Evolutionary conservation across 1,140 invertebrate genomes (phyloP).

Genomic region (Lordiphosa mommai): DNA sequence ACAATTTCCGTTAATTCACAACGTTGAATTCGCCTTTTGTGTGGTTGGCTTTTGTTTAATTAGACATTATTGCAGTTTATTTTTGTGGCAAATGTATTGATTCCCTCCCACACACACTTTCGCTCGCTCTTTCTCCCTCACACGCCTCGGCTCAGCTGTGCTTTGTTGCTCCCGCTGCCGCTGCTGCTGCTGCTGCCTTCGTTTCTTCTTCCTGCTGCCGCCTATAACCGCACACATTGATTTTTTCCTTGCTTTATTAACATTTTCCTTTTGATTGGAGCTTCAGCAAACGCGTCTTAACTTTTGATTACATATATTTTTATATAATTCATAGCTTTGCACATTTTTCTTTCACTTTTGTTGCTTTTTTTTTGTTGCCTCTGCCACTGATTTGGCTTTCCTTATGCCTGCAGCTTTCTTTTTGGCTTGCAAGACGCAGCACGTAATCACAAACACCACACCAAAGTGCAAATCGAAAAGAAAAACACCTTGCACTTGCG

Average conservation of each 20-base stretch:
- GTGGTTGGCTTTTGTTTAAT: slow-evolving; percentile 24
- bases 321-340: slow-evolving; percentile 30
- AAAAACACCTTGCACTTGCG: background rate
- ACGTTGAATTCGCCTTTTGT: slow-evolving; percentile 21
- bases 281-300: background rate
- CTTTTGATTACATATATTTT: slow-evolving; percentile 14
- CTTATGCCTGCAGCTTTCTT: slow-evolving; percentile 2
- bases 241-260: slow-evolving; percentile 44
- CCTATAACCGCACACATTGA: slow-evolving; percentile 55
- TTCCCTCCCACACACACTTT: slow-evolving; percentile 16
- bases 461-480: background rate
- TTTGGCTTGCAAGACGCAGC: no score
- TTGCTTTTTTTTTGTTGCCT: no score
- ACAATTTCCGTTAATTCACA: slow-evolving; percentile 17
- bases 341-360: slow-evolving; percentile 15
- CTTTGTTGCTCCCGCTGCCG: slow-evolving; percentile 36
- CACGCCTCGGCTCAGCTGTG: slow-evolving; percentile 55
- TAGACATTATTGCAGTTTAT: slow-evolving; percentile 62
- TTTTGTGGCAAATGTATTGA: slow-evolving; percentile 35
- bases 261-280: slow-evolving; percentile 15
- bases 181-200: slow-evolving; percentile 1
- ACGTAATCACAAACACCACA: no score
- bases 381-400: no score
- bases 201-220: slow-evolving; percentile 29
- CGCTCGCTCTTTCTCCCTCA: slow-evolving; percentile 16